phyloP scores from a whole-genome alignment of 2,888 invertebrate species.

The Meteorus colon region DNA sequence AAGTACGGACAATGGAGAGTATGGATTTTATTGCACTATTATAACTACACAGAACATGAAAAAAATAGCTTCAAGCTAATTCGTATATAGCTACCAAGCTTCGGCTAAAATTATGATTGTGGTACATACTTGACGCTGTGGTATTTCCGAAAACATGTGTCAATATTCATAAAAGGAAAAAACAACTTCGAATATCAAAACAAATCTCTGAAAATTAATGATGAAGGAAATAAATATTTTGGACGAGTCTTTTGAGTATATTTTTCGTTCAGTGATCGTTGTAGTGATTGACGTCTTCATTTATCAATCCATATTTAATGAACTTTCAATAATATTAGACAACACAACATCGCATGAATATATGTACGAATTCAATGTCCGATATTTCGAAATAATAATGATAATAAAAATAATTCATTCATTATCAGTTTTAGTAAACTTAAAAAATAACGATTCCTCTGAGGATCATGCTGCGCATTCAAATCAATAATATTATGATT shows the following conservation, averaged over 20 bases:
- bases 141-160: not conserved
- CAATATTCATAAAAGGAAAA: not conserved
- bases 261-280: not conserved
- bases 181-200: not conserved
- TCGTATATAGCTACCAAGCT: constrained; percentile 52
- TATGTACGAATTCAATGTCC: constrained; percentile 1
- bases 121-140: constrained; percentile 40
- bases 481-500: constrained; percentile 43
- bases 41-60: constrained; percentile 63
- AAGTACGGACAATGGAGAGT: constrained; percentile 48
- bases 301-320: not conserved
- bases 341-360: not conserved
- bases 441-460: constrained; percentile 43
- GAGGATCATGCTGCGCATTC: constrained; percentile 39
- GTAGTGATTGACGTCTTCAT: not conserved
- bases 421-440: constrained; percentile 32
- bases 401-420: constrained; percentile 36
- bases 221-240: not conserved
- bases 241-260: constrained; percentile 7
- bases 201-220: not conserved
- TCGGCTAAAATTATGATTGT: constrained; percentile 66
- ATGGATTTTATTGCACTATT: constrained; percentile 69
- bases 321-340: not conserved
- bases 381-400: not conserved
- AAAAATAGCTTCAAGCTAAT: constrained; percentile 48